Base-by-base conservation (phyloP, 2,113 vertebrate genomes). In the Lipotes vexillifer region DNA sequence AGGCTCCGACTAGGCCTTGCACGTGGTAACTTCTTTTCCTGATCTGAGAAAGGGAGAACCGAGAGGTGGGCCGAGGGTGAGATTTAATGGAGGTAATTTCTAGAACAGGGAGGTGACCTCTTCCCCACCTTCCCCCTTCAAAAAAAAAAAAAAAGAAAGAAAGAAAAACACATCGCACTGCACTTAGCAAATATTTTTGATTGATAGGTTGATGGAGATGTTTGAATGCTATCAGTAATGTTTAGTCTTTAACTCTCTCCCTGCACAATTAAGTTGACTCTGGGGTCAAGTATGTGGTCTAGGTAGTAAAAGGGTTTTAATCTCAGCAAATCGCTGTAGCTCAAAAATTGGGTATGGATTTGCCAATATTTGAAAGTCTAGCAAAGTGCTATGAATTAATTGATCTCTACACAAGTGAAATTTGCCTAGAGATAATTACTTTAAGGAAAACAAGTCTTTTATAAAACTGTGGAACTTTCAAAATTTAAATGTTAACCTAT, bases 401-500 rank as follows among this genome's bases (percentile, higher is more conserved):
- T 78, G 82, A 65, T 68, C 29, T 59, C 46, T 49, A 17, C 23
- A 29, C 31, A 36, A 68, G 25, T 23, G 17, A 85, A 80, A 85
- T 92, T 69, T 63, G n/a, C 36, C 55, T 38, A 44, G 36, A 59
- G n/a, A 25, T 81, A 44, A 59, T 38, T 59, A 65, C 44, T 95
- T 90, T 91, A 74, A 66, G 21, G 36, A 78, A 82, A 81, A 74
- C 41, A 41, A 69, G 21, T n/a, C 17, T 59, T 92, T 52, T 57
- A 29, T 36, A 41, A 93, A 88, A 82, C 63, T 36, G 38, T 81
- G 52, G 68, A 57, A 20, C 59, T 87, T 89, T 63, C 38, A 27
- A 95, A 88, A 61, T 83, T n/a, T 38, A 89, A 92, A 84, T 61
- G 49, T 83, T 93, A 93, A 59, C 6, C 46, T 91, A 3, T 78